A percentile compares a stretch with the other conserved stretches of the same genome.
phyloP scores from a whole-genome alignment of 2,888 invertebrate species.

The Cloeon dipterum region DNA sequence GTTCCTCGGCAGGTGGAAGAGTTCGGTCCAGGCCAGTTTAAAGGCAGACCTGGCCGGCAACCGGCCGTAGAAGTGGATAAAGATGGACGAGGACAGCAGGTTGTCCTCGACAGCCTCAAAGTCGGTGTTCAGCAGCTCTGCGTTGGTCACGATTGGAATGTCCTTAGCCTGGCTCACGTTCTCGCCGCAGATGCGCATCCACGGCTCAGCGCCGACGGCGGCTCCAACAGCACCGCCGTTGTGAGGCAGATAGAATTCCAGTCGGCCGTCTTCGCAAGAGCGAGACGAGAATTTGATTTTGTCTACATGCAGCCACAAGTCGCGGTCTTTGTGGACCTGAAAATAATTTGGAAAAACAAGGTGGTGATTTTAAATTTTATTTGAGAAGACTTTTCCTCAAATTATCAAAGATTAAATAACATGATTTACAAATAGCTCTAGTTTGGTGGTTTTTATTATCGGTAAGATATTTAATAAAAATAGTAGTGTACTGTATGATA shows the following conservation, averaged over 20 bases:
- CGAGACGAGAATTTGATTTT: slow-evolving; percentile 66
- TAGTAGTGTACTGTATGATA: too few species aligned
- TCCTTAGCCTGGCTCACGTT: slow-evolving; percentile 48
- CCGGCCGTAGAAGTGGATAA: slow-evolving; percentile 25
- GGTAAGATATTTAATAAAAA: too few species aligned
- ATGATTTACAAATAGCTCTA: too few species aligned
- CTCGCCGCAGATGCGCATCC: slow-evolving; percentile 63
- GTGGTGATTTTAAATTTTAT: too few species aligned
- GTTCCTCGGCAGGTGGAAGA: slow-evolving; percentile 66
- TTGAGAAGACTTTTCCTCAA: too few species aligned
- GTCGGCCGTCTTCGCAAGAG: slow-evolving; percentile 65
- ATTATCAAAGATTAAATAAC: too few species aligned
- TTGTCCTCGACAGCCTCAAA: slow-evolving; percentile 13
- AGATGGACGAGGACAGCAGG: slow-evolving; percentile 8
- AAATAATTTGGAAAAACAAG: slow-evolving; percentile 12
- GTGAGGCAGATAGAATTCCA: slow-evolving; percentile 57
- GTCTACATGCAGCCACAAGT: slow-evolving; percentile 71
- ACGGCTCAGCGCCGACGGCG: slow-evolving; percentile 34
- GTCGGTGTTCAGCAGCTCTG: slow-evolving; percentile 26
- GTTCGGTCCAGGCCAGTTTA: slow-evolving; percentile 75
- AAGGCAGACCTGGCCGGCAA: slow-evolving; percentile 67
- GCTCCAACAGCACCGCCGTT: slow-evolving; percentile 9
- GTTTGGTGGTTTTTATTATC: too few species aligned
- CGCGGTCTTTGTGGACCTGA: slow-evolving; percentile 57
- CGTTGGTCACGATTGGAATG: slow-evolving; percentile 53